A percentile compares a stretch with the other conserved stretches of the same genome.
Evolutionary conservation across 2,113 vertebrate species (phyloP).

Genomic region (Dolichallabes microphthalmus): DNA sequence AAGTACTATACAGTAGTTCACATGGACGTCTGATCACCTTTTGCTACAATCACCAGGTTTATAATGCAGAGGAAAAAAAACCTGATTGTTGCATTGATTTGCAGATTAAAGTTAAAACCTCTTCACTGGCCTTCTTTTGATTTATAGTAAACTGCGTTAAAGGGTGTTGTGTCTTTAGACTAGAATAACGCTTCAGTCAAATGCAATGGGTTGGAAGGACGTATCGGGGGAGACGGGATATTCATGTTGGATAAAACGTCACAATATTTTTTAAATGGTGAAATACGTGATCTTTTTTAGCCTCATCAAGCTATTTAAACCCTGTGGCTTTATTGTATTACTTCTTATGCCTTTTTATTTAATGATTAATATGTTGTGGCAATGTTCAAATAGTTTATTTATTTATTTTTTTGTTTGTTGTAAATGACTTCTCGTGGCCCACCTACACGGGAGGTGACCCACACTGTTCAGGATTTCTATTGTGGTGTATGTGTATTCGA

Average conservation of each 20-base stretch:
- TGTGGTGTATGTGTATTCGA: neutral
- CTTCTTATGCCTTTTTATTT: too few species aligned
- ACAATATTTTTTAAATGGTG: neutral
- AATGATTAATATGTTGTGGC: too few species aligned
- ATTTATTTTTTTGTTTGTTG: too few species aligned
- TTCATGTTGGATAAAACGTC: neutral
- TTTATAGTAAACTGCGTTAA: neutral
- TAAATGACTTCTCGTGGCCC: too few species aligned
- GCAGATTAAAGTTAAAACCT: neutral
- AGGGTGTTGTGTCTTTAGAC: neutral
- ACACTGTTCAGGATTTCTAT: too few species aligned
- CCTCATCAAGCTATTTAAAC: too few species aligned
- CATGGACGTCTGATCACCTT: neutral
- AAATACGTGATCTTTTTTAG: neutral
- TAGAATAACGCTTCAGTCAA: neutral
- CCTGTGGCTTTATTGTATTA: too few species aligned
- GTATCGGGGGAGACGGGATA: neutral
- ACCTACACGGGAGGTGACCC: too few species aligned
- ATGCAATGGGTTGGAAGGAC: neutral
- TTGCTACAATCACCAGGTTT: neutral
- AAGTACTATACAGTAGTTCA: neutral
- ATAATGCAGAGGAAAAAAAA: neutral
- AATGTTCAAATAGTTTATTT: too few species aligned
- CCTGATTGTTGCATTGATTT: neutral
- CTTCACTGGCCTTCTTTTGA: neutral